A percentile compares a stretch with the other conserved stretches of the same genome.
Conservation (phyloP, 2,888 invertebrate species). For the Gnatocerus cornutus region DNA sequence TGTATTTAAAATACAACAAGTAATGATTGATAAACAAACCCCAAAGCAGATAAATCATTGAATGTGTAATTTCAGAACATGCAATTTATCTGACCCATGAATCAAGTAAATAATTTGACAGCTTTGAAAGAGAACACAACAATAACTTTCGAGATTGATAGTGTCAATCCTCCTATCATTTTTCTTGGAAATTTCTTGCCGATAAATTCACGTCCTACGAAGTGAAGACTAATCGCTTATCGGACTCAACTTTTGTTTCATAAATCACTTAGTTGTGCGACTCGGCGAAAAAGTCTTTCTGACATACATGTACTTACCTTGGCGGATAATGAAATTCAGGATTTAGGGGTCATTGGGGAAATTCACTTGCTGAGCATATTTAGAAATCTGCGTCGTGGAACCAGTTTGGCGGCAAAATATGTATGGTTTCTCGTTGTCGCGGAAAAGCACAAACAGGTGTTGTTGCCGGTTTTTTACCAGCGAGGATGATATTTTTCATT, state of each 20-base stretch:
- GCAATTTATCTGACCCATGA: background rate
- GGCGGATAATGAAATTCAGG: background rate
- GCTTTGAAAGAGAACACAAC: background rate
- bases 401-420: background rate
- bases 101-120: background rate
- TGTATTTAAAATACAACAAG: no score
- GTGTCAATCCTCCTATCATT: constrained; percentile 6
- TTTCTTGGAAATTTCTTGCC: constrained; percentile 4
- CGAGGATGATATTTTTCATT: no score
- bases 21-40: no score
- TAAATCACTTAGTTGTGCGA: constrained; percentile 13
- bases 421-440: background rate
- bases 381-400: background rate
- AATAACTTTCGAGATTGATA: constrained; percentile 1
- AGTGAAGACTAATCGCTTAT: constrained; percentile 29
- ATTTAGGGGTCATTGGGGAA: constrained; percentile 27
- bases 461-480: no score
- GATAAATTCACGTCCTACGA: constrained; percentile 15
- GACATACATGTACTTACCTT: constrained; percentile 19
- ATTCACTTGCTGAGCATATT: background rate
- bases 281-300: constrained; percentile 10
- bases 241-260: constrained; percentile 10
- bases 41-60: no score
- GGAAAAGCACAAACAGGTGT: no score
- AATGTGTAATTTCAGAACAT: no score